Percentiles rank a stretch among this genome's conserved stretches.
Conservation (phyloP, 1,140 invertebrate species). For the Drosophila tristis region DNA sequence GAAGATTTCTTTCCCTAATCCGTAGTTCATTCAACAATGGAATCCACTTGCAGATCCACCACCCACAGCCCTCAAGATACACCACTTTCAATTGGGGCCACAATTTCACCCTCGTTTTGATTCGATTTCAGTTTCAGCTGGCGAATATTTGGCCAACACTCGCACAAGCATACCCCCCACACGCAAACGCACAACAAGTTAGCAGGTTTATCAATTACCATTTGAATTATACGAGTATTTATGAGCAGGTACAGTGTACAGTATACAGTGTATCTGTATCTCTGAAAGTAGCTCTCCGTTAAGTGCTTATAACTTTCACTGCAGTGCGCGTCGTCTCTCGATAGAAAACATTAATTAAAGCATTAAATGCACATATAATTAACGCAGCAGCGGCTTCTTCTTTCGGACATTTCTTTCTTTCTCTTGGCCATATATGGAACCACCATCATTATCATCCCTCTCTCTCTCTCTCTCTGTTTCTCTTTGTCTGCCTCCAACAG, state of each 20-base stretch:
- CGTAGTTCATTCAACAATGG: slow-evolving; percentile 3
- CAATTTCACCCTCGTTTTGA: not conserved
- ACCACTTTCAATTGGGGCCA: slow-evolving; percentile 20
- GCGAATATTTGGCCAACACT: slow-evolving; percentile 6
- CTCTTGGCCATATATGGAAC: slow-evolving; percentile 32
- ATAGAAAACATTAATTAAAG: slow-evolving; percentile 75
- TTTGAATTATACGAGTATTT: slow-evolving; percentile 38
- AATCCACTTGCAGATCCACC: not conserved
- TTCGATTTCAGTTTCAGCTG: slow-evolving; percentile 29
- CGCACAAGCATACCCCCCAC: not conserved
- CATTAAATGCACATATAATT: slow-evolving; percentile 78
- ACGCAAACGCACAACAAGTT: slow-evolving; percentile 57
- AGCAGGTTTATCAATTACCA: slow-evolving; percentile 54
- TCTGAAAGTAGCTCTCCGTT: slow-evolving; percentile 24
- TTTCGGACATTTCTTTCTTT: slow-evolving; percentile 33
- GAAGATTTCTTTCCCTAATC: slow-evolving; percentile 35
- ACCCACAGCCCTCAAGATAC: slow-evolving; percentile 23
- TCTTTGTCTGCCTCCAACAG: slow-evolving; percentile 13
- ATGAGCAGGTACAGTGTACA: too few relatives aligned
- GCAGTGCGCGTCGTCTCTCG: slow-evolving; percentile 25
- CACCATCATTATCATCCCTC: slow-evolving; percentile 7
- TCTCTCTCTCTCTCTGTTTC: slow-evolving; percentile 21
- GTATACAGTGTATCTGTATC: slow-evolving; percentile 34
- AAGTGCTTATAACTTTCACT: slow-evolving; percentile 71
- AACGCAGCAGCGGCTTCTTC: slow-evolving; percentile 48